Evolutionary conservation across 2,113 vertebrate genomes (phyloP).

Genomic region (Sebastes schlegelii): DNA sequence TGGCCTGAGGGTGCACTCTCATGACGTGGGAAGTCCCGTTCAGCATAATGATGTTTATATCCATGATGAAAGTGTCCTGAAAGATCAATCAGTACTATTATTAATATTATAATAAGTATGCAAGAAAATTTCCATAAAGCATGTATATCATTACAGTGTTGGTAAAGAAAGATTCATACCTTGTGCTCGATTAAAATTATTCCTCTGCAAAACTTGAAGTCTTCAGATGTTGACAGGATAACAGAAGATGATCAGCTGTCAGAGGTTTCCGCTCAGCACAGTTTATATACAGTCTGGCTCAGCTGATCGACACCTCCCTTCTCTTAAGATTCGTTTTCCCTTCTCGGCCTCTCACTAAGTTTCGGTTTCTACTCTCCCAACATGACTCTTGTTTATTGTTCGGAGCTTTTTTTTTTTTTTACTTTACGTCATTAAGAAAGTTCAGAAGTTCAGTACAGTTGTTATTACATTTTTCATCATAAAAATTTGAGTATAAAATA

Average conservation of each 20-base stretch:
- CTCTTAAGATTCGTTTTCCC: conserved; percentile 19
- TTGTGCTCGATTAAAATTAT: neutral
- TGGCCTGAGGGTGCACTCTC: conserved; percentile 72
- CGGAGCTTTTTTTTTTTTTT: no score
- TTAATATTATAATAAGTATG: no score
- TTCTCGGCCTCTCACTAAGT: neutral
- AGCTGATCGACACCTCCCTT: neutral
- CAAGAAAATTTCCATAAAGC: neutral
- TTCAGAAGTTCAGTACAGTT: no score
- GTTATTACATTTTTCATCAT: no score
- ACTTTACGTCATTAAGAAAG: no score
- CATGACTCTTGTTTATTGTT: neutral
- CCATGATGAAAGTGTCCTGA: conserved; percentile 47
- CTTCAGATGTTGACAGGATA: neutral
- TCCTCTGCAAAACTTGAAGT: neutral
- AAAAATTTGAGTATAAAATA: no score
- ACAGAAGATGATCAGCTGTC: neutral
- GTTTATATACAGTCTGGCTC: conserved; percentile 40
- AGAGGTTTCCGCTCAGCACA: accelerated
- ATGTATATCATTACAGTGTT: neutral
- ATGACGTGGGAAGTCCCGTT: neutral
- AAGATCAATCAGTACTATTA: neutral
- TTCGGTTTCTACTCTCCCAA: conserved; percentile 51
- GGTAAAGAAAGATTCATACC: conserved; percentile 17
- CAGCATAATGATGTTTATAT: conserved; percentile 52